Evolutionary conservation across 2,888 invertebrate species (phyloP), one percentile per base, ranked within the genome.

Genomic region (Macrosiphum euphorbiae): DNA sequence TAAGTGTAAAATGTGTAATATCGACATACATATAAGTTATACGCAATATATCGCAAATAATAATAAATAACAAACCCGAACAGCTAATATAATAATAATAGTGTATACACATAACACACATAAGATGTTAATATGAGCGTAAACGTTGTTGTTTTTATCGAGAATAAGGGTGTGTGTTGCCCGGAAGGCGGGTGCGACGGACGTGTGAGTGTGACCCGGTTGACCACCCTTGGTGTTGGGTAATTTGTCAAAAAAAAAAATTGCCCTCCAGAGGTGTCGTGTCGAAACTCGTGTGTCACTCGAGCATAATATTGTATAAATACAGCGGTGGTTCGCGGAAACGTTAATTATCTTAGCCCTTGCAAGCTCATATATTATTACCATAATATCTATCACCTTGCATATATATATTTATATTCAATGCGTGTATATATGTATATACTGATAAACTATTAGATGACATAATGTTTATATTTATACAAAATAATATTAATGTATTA

Each of bases 241-340:
- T 78, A 44, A 92, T 92, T 92, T 92, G 92, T 92, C 92, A 92
- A 92, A 78, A 92, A 90, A 90, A 52, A n/a, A 88, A 88, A 52
- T 8, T 35, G 58, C 91, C 44, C 85, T n/a, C 41, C 20, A 11
- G n/a, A 44, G 44, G 85, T 84, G 91, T 84, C 84, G 84, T 28
- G 91, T 84, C 28, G 41, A 91, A 91, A 91, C 61, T 50, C 67
- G 41, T 67, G 61, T 92, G 87, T 87, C 61, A 35, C 87, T 78
- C 28, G 52, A 28, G 41, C 35, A 35, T 35, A 78, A 78, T 88
- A 92, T 88, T 67, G n/a, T 41, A 47, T 47, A 47, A 47, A 47
- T 61, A 7, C 24, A 28, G 35, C 3, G 58, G 87, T 35, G 87
- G 78, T 92, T 92, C 92, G 52, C 44, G 88, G 88, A 92, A 92